Percentiles rank a stretch among this genome's conserved stretches.
phyloP scores from a whole-genome alignment of 1,140 invertebrate species.

The Papilio xuthus region DNA sequence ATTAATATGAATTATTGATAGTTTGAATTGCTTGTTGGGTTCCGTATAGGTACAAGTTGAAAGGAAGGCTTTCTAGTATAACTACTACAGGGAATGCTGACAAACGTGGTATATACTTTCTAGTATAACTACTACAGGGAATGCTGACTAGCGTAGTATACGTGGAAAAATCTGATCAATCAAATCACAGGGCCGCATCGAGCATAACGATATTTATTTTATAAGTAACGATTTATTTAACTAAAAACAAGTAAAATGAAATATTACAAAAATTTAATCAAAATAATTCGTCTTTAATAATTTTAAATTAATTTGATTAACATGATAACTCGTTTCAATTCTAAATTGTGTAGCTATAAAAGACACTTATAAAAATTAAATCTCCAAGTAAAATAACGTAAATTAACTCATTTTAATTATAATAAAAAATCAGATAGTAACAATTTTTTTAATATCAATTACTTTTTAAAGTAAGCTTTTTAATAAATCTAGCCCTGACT shows the following conservation, averaged over 20 bases:
- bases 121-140: background rate
- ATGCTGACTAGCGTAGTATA: background rate
- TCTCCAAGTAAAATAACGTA: too few species aligned
- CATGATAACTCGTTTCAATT: too few species aligned
- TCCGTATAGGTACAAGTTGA: background rate
- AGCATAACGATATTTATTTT: background rate
- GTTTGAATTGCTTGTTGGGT: background rate
- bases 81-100: background rate
- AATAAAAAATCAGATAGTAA: background rate
- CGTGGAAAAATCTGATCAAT: background rate
- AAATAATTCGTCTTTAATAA: too few species aligned
- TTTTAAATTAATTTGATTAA: too few species aligned
- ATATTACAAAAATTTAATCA: too few species aligned
- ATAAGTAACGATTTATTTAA: too few species aligned
- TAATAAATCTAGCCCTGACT: background rate
- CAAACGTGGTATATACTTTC: constrained; percentile 2
- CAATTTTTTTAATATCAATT: background rate
- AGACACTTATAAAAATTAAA: too few species aligned
- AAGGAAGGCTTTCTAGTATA: constrained; percentile 10
- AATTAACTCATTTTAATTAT: background rate
- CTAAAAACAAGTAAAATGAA: too few species aligned
- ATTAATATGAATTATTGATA: background rate
- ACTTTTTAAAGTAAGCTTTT: background rate
- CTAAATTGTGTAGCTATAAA: too few species aligned
- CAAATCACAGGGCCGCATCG: background rate